Evolutionary conservation across 37 sponge, comb jelly and placozoan species (phyloP).

Genomic region (Lycopodina hypogea): DNA sequence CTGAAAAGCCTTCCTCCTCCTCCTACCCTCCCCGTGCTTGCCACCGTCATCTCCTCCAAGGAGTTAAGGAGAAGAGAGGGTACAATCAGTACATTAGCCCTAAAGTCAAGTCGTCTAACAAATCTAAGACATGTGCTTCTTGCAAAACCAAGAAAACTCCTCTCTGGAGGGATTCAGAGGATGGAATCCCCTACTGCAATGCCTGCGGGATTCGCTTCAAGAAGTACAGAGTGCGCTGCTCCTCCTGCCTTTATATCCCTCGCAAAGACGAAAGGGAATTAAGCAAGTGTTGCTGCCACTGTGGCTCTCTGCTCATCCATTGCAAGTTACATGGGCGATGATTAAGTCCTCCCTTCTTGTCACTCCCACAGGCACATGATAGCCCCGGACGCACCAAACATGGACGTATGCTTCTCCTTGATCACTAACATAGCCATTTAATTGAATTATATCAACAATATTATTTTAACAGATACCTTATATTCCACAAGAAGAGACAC

Average conservation of each 20-base stretch:
- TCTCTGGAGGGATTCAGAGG: conserved; percentile 81
- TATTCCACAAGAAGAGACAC: no score
- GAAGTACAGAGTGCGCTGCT: conserved; percentile 65
- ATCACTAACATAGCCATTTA: no score
- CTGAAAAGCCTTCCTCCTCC: conserved; percentile 10
- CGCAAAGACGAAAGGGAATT: conserved; percentile 66
- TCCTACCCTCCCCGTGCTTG: background rate
- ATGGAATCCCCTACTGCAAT: conserved; percentile 83
- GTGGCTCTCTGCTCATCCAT: conserved; percentile 36
- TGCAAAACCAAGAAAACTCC: conserved; percentile 82
- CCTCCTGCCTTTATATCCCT: conserved; percentile 65
- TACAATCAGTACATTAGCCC: background rate
- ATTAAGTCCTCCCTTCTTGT: background rate
- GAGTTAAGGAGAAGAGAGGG: background rate
- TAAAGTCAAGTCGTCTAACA: background rate
- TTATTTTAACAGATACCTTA: no score
- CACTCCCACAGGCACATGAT: background rate
- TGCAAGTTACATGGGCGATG: conserved; percentile 16
- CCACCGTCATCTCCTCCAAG: background rate
- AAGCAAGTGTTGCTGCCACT: conserved; percentile 48
- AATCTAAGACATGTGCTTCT: conserved; percentile 70
- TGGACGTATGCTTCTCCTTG: no score
- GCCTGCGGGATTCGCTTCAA: conserved; percentile 84
- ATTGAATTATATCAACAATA: no score
- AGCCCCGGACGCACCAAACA: background rate